Base-by-base conservation (phyloP, 2,113 vertebrate genomes). In the Aegotheles bennettii region DNA sequence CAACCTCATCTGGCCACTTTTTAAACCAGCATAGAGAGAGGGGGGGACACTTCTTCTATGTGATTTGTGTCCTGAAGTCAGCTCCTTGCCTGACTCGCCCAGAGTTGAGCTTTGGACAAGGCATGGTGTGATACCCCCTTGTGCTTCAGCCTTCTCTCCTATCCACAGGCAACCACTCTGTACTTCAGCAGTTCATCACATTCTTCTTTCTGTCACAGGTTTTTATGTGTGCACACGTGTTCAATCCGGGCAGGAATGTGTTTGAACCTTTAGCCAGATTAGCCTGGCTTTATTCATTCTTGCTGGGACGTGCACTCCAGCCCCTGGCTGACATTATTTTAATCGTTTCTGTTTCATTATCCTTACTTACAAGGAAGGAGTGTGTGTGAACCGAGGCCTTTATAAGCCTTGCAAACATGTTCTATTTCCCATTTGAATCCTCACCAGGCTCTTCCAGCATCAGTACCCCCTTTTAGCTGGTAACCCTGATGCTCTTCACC, bases 191-290 rank as follows among this genome's bases (percentile, higher is more conserved):
- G 80, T 89, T 95, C 93, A 89, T 89, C 95, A 63, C 35, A 47
- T 84, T 87, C 84, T 82, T 76, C 95, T 88, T 90, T 73, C 59
- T 81, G 89, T 82, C 76, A 71, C 9, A 16, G 21, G 5, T 40
- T 57, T 43, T 9, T 60, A 38, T 70, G 67, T 29, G 12, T 9
- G 36, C 59, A 25, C 64, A 29, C 2, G 1, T 50, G 67, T 65
- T 61, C 78, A 87, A 84, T 90, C 84, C 53, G 85, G 73, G 78
- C 90, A 96, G 93, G 93, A 96, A 97, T 93, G 79, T 48, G 71
- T 92, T 57, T 70, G 93, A 92, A 67, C 19, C 3, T 64, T 51
- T 26, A 53, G 69, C 78, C 51, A 47, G 77, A 90, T 87, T 57
- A 67, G 51, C 93, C 78, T 47, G 42, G 47, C 11, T 85, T 87